A percentile compares a stretch with the other conserved stretches of the same genome.
These are phyloP conservation scores for Pachycephus smyrnensis DNA, from an alignment of 2,888 invertebrate genomes.

Conservation along the genomic window DNA sequence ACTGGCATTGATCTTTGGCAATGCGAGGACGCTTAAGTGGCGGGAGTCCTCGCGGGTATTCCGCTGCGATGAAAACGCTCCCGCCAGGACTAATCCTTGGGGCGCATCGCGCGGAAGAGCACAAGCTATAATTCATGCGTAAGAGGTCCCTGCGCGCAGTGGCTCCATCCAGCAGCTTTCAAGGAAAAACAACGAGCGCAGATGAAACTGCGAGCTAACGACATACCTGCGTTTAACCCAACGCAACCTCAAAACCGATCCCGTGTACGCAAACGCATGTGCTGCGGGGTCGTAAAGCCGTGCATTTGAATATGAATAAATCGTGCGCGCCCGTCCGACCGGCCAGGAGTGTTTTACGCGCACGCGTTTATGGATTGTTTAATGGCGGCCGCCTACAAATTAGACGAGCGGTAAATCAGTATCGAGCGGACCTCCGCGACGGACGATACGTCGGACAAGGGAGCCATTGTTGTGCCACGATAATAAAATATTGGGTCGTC, in stretches of 20 bases:
- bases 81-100: conserved; percentile 24
- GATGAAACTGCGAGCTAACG: conserved; percentile 42
- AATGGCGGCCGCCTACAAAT: conserved; percentile 67
- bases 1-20: neutral
- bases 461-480: conserved; percentile 37
- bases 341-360: conserved; percentile 61
- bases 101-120: conserved; percentile 34
- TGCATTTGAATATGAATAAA: conserved; percentile 66
- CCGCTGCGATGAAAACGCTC: neutral
- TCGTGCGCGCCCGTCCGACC: conserved; percentile 42
- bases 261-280: conserved; percentile 16
- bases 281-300: conserved; percentile 55
- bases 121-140: conserved; percentile 47
- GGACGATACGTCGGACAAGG: conserved; percentile 46
- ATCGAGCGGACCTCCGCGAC: conserved; percentile 60
- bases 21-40: neutral
- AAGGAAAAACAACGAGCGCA: conserved; percentile 20
- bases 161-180: conserved; percentile 20
- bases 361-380: conserved; percentile 66
- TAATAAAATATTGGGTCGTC: conserved; percentile 50
- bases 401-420: conserved; percentile 66
- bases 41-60: neutral
- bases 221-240: conserved; percentile 46
- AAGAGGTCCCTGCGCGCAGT: conserved; percentile 25
- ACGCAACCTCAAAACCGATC: conserved; percentile 29